Percentiles rank a stretch among this genome's conserved stretches.
Evolutionary conservation across 2,113 vertebrate genomes (phyloP).

Genomic region (Toxotes jaculatrix): DNA sequence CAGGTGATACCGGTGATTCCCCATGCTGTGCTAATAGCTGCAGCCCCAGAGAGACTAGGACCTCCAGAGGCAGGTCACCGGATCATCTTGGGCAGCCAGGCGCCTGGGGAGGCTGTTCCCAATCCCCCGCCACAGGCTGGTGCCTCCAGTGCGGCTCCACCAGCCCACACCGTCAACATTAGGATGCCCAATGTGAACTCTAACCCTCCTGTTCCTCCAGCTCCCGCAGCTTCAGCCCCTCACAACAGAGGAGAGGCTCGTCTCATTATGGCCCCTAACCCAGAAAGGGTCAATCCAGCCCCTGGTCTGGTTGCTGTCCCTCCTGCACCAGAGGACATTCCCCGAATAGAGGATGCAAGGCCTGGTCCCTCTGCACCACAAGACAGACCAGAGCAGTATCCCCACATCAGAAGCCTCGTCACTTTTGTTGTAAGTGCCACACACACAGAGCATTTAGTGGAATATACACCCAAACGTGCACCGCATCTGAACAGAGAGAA

Average conservation of each 20-base stretch:
- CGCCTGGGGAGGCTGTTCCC: conserved; percentile 26
- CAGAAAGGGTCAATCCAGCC: conserved; percentile 42
- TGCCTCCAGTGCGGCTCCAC: not conserved
- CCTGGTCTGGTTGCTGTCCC: conserved; percentile 38
- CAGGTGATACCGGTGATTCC: conserved; percentile 51
- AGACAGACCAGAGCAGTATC: conserved; percentile 52
- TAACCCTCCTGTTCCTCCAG: conserved; percentile 31
- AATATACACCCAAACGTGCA: not conserved
- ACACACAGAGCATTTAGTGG: not conserved
- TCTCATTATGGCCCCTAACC: conserved; percentile 35
- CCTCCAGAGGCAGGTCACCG: conserved; percentile 75
- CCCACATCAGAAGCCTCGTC: conserved; percentile 69
- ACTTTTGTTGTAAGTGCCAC: conserved; percentile 81
- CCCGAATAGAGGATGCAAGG: conserved; percentile 76
- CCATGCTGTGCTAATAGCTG: conserved; percentile 78
- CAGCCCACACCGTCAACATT: conserved; percentile 4
- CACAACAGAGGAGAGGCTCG: conserved; percentile 39
- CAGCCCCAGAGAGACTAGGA: conserved; percentile 78
- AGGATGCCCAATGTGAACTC: conserved; percentile 28
- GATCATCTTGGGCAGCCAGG: conserved; percentile 78
- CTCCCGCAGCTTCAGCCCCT: conserved; percentile 22
- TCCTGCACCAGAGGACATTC: conserved; percentile 64
- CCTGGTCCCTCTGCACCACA: conserved; percentile 81
- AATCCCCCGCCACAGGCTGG: conserved; percentile 53
- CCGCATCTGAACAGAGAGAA: not conserved